phyloP scores from a whole-genome alignment of 2,888 invertebrate genomes.

The Frankliniella intonsa region DNA sequence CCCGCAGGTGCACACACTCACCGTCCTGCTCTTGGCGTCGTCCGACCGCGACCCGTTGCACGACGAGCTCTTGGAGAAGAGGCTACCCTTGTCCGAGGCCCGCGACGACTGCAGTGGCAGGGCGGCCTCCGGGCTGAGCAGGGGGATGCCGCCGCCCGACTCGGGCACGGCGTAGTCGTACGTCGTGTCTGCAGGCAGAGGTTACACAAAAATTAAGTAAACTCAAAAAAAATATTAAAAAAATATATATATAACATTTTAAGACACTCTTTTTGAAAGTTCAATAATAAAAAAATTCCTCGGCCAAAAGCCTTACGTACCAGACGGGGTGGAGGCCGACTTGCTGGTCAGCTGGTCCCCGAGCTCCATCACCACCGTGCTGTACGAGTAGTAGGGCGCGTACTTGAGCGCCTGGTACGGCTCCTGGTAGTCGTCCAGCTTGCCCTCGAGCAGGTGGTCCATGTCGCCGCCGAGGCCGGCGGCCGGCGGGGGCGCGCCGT shows the following conservation, averaged over 20 bases:
- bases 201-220: no score
- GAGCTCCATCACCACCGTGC: slow-evolving; percentile 71
- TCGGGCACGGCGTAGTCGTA: slow-evolving; percentile 78
- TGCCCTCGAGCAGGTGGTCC: slow-evolving; percentile 55
- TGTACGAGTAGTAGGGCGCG: slow-evolving; percentile 71
- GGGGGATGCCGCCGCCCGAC: slow-evolving; percentile 59
- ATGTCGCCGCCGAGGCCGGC: slow-evolving; percentile 46
- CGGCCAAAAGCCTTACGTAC: slow-evolving; percentile 33
- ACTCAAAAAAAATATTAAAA: no score
- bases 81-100: slow-evolving; percentile 50
- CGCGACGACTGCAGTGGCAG: slow-evolving; percentile 45
- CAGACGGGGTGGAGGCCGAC: slow-evolving; percentile 39
- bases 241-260: no score
- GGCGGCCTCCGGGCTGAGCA: slow-evolving; percentile 54
- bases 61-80: slow-evolving; percentile 47
- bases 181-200: slow-evolving; percentile 55
- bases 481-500: slow-evolving; percentile 54
- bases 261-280: no score
- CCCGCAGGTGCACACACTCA: slow-evolving; percentile 39
- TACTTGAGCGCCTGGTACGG: slow-evolving; percentile 72
- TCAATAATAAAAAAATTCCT: no score
- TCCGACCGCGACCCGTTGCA: slow-evolving; percentile 35
- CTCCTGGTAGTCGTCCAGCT: slow-evolving; percentile 72
- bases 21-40: slow-evolving; percentile 51
- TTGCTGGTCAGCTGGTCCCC: slow-evolving; percentile 54